A percentile compares a stretch with the other conserved stretches of the same genome.
phyloP scores from a whole-genome alignment of 1,140 invertebrate genomes.

The Drosophila mauritiana region DNA sequence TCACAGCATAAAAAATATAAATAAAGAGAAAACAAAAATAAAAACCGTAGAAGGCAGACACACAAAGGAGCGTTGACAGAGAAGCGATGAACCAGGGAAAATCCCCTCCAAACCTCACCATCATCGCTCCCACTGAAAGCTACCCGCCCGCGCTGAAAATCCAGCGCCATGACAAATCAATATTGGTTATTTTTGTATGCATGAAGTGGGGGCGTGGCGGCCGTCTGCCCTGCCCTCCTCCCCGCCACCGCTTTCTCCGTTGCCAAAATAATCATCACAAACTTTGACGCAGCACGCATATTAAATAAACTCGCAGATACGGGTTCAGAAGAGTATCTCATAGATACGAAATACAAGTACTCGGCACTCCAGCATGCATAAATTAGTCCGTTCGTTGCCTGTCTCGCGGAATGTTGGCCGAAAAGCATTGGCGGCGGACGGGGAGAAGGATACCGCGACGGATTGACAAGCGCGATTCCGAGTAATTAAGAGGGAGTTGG shows the following conservation, averaged over 20 bases:
- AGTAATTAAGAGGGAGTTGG: constrained; percentile 46
- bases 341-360: constrained; percentile 62
- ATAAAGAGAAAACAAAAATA: constrained; percentile 56
- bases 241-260: neutral
- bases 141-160: constrained; percentile 4
- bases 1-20: constrained; percentile 47
- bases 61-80: constrained; percentile 26
- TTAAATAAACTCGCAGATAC: constrained; percentile 68
- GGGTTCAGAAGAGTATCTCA: constrained; percentile 54
- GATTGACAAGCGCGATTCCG: constrained; percentile 38
- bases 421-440: constrained; percentile 6
- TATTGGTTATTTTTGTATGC: constrained; percentile 83
- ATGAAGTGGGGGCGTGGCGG: constrained; percentile 70
- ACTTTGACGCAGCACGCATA: constrained; percentile 81
- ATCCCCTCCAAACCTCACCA: neutral
- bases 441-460: neutral
- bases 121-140: neutral
- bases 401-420: constrained; percentile 17
- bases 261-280: constrained; percentile 79
- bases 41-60: constrained; percentile 42
- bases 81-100: constrained; percentile 15
- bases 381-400: constrained; percentile 25
- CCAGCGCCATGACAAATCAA: constrained; percentile 70
- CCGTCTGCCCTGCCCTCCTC: constrained; percentile 13
- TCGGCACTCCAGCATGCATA: constrained; percentile 33